Evolutionary conservation across 1,140 invertebrate genomes (phyloP).

Genomic region (Andricus grossulariae): DNA sequence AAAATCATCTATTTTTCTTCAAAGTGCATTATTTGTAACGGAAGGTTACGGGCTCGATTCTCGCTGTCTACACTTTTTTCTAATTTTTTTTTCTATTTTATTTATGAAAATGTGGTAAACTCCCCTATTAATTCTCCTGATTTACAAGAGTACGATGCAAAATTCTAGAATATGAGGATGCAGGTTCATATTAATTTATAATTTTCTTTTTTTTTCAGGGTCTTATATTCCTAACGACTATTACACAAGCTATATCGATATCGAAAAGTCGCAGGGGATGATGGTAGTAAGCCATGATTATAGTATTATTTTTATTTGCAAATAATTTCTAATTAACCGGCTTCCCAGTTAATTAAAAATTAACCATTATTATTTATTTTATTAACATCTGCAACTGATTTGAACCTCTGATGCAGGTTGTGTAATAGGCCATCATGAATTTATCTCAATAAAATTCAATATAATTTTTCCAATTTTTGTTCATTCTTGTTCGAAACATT

Average conservation of each 20-base stretch:
- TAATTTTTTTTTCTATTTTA: background rate
- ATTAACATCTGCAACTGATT: too few species aligned
- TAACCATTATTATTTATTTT: too few species aligned
- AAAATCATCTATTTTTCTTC: too few species aligned
- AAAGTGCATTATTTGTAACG: background rate
- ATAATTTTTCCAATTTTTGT: too few species aligned
- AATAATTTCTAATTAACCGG: too few species aligned
- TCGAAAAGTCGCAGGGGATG: slow-evolving; percentile 7
- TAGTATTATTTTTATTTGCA: background rate
- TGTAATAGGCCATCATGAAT: too few species aligned
- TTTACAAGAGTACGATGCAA: background rate
- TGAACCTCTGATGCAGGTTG: too few species aligned
- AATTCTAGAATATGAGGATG: slow-evolving; percentile 6
- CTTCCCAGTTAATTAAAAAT: too few species aligned
- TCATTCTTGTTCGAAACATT: too few species aligned
- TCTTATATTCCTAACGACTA: slow-evolving; percentile 21
- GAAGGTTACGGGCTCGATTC: background rate
- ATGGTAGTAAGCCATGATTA: slow-evolving; percentile 3
- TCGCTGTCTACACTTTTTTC: too few species aligned
- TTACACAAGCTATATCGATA: slow-evolving; percentile 31
- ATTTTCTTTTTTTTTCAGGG: background rate
- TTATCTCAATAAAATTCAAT: too few species aligned
- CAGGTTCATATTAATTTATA: background rate
- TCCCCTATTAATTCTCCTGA: background rate
- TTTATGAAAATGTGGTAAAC: background rate